Percentiles rank a stretch among this genome's conserved stretches.
Evolutionary conservation across 2,797 vertebrate species (phyloP).

Genomic region (Carcharodon carcharias): DNA sequence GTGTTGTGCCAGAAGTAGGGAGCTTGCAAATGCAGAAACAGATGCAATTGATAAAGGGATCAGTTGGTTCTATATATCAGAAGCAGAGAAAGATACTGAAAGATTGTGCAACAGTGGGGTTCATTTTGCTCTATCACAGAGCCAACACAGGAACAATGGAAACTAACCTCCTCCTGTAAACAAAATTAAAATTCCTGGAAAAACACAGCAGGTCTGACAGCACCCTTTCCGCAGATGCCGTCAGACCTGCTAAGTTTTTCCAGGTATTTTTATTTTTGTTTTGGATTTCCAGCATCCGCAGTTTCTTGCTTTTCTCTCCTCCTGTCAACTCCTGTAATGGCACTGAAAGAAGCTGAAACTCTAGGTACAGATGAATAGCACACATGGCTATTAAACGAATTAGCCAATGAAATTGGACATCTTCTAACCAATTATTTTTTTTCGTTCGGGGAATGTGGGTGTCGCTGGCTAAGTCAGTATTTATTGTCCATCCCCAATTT

Average conservation of each 20-base stretch:
- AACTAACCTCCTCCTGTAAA: neutral
- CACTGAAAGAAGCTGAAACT: neutral
- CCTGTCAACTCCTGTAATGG: too few species aligned
- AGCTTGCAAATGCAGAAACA: neutral
- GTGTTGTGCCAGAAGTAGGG: neutral
- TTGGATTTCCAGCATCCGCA: too few species aligned
- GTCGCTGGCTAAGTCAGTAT: neutral
- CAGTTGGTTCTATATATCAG: neutral
- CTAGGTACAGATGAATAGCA: neutral
- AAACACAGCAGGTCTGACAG: too few species aligned
- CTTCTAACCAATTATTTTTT: neutral
- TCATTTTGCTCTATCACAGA: neutral
- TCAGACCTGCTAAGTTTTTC: too few species aligned
- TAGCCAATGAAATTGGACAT: neutral
- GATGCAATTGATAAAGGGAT: neutral
- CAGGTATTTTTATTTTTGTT: too few species aligned
- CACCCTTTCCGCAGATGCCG: too few species aligned
- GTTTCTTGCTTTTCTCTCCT: too few species aligned
- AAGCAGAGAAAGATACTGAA: neutral
- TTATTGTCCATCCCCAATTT: neutral
- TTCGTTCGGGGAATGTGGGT: neutral
- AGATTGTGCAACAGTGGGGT: neutral
- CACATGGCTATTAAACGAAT: neutral
- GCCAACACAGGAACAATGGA: neutral
- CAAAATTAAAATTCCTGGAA: too few species aligned